Base-by-base conservation (phyloP, 2,888 invertebrate species). In the Cartodere bifasciata region DNA sequence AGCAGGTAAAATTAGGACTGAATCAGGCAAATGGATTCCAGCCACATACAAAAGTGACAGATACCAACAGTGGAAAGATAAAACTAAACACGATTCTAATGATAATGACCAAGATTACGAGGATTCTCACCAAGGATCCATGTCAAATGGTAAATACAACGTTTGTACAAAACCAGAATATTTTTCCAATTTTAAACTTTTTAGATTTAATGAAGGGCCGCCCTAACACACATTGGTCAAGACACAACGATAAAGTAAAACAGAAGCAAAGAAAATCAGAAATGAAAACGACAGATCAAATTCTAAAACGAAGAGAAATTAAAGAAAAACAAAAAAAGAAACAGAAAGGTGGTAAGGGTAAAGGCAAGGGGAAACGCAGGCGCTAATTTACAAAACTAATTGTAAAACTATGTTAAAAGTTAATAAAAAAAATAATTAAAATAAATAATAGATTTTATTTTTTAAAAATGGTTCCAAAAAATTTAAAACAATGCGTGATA, bases 1-100 rank as follows among this genome's bases (percentile, higher is more conserved):
- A 42, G 60, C 63, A 13, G 80, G 79, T 31, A 87, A 83, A 62
- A 92, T 98, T 41, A 79, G 81, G 47, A 95, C 95, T 0, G 98
- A 98, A 63, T 91, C 91, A 37, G 98, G 95, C 11, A 78, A 73
- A 0, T 87, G 88, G 75, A 90, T 98, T 45, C 82, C 94, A 1
- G 88, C 94, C 1, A 80, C 86, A 0, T 97, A 86, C 63, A 94
- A 94, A 63, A 83, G 87, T 36, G 84, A 92, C 29, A 71, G 84
- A 14, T 94, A 91, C 60, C 72, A 73, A 37, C 75, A 79, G 32
- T 94, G 94, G 94, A 76, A 81, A 48, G 75, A 80, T 36, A 78
- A 78, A 46, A 78, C 70, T 15, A 74, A 82, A 63, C 53, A 53
- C n/a, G 49, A 51, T 21, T 53, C 52, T 14, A 60, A 61, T 2